Conservation (phyloP, 2,888 invertebrate genomes). For the Tinea semifulvella region DNA sequence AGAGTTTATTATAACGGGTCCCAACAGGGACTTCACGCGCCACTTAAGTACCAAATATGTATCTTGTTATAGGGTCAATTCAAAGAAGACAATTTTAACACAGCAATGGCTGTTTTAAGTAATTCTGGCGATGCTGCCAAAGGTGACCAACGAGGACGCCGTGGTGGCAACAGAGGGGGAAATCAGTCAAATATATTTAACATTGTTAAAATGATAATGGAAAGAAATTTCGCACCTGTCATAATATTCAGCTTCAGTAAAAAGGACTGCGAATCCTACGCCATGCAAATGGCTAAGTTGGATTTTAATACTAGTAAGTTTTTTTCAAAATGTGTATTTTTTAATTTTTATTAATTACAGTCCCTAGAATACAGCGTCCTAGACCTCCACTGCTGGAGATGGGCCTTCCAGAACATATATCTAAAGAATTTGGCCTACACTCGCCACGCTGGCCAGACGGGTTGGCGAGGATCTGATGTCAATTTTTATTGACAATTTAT, state of each 20-base stretch:
- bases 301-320: constrained; percentile 90
- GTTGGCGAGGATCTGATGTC: no score
- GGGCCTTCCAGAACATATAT: no score
- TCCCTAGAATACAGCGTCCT: no score
- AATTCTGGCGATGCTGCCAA: constrained; percentile 85
- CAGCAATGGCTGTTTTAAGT: constrained; percentile 93
- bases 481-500: no score
- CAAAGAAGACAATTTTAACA: constrained; percentile 96
- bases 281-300: constrained; percentile 94
- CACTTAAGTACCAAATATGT: no score
- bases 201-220: constrained; percentile 99
- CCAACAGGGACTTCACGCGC: no score
- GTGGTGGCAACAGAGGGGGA: constrained; percentile 73
- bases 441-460: no score
- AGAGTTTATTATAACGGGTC: no score
- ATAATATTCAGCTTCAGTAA: constrained; percentile 99
- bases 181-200: constrained; percentile 90
- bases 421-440: no score
- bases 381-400: no score
- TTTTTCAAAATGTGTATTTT: no score
- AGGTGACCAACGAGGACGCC: constrained; percentile 80
- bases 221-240: constrained; percentile 95
- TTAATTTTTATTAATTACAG: no score
- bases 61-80: constrained; percentile 87
- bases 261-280: constrained; percentile 97